Conservation (phyloP, 2,113 vertebrate species). For the Pedionomus torquatus region DNA sequence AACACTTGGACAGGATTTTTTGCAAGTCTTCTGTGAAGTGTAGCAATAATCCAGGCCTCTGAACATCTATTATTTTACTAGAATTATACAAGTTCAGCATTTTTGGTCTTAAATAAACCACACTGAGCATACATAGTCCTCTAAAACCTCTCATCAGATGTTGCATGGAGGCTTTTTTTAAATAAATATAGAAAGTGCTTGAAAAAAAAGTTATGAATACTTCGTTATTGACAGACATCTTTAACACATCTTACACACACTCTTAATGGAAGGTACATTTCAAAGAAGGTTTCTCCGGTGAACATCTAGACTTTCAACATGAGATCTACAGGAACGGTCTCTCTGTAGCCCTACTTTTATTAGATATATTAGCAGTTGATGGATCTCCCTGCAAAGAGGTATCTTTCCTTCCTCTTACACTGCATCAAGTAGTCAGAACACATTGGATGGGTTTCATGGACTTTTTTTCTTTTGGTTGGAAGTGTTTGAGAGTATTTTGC, state of each 20-base stretch:
- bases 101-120: background rate
- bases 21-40: background rate
- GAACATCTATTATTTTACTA: background rate
- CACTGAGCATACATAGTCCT: background rate
- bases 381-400: background rate
- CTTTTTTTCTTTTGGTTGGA: background rate
- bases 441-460: background rate
- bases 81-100: background rate
- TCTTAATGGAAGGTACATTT: background rate
- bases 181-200: background rate
- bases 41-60: background rate
- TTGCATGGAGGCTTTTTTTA: background rate
- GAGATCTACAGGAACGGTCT: background rate
- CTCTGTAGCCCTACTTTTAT: background rate
- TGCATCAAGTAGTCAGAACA: background rate
- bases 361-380: background rate
- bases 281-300: background rate
- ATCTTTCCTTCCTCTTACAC: background rate
- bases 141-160: background rate
- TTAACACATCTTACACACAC: background rate
- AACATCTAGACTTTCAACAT: background rate
- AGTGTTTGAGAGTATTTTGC: background rate
- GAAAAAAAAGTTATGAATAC: background rate
- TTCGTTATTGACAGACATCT: background rate
- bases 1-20: background rate